phyloP scores from a whole-genome alignment of 2,888 invertebrate species.

The Pseudococcus viburni region DNA sequence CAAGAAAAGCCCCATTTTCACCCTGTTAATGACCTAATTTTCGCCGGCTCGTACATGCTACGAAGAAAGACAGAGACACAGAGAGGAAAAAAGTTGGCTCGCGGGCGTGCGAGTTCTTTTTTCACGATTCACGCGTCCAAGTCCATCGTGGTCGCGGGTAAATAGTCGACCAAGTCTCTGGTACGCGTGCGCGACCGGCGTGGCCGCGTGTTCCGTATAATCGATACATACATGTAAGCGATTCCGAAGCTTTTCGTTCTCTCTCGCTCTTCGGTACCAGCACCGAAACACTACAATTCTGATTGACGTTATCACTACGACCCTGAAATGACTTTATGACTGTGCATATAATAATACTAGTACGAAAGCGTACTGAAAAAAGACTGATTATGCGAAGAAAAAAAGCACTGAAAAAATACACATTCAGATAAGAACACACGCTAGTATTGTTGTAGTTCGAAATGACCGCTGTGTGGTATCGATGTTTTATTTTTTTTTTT shows the following conservation, averaged over 20 bases:
- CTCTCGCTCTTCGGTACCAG: neutral
- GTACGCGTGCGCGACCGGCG: neutral
- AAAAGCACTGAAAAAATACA: constrained; percentile 25
- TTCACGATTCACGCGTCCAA: neutral
- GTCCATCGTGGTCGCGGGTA: neutral
- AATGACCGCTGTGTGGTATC: constrained; percentile 35
- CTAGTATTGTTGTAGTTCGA: constrained; percentile 34
- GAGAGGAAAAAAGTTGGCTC: neutral
- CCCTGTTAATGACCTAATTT: constrained; percentile 40
- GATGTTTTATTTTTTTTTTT: neutral
- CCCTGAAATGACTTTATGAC: constrained; percentile 60
- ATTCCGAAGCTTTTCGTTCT: neutral
- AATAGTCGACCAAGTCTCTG: neutral
- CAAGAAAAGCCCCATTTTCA: neutral
- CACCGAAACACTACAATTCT: constrained; percentile 33
- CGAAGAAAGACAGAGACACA: neutral
- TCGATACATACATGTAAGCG: neutral
- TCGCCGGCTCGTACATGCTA: neutral
- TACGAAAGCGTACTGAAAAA: constrained; percentile 1
- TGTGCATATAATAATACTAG: constrained; percentile 39
- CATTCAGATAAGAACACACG: constrained; percentile 22
- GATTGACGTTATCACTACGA: constrained; percentile 55
- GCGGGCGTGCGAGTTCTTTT: neutral
- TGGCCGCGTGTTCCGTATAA: neutral
- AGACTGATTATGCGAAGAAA: neutral